Evolutionary conservation across 2,113 vertebrate species (phyloP).

Genomic region (Chaetodon trifascialis): DNA sequence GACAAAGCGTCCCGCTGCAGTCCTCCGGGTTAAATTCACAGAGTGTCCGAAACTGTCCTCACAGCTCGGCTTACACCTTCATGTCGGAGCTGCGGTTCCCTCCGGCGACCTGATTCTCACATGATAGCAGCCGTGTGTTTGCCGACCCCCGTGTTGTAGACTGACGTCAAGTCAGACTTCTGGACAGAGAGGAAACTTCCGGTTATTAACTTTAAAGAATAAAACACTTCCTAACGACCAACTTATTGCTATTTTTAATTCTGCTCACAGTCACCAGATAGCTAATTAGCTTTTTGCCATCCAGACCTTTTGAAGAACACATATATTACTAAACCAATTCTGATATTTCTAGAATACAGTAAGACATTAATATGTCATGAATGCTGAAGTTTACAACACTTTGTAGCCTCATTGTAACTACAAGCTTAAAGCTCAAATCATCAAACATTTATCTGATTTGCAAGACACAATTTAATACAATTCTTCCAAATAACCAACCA

Average conservation of each 20-base stretch:
- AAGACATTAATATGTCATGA: no score
- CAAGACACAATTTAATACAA: background rate
- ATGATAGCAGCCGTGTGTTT: background rate
- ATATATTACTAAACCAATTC: background rate
- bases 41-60: background rate
- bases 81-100: background rate
- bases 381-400: no score
- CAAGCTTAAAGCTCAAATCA: no score
- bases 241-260: no score
- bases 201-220: background rate
- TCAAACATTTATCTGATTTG: background rate
- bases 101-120: slow-evolving; percentile 13
- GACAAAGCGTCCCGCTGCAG: background rate
- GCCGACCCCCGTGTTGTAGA: background rate
- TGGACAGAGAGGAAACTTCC: background rate
- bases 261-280: no score
- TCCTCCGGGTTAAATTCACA: background rate
- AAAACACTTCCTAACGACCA: slow-evolving; percentile 1
- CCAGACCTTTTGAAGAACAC: no score
- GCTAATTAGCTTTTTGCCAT: no score
- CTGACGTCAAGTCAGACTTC: background rate
- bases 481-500: background rate
- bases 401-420: no score
- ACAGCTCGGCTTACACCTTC: background rate
- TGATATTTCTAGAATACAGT: background rate